Base-by-base conservation (phyloP, 2,888 invertebrate species). In the Cheiracanthium punctorium region DNA sequence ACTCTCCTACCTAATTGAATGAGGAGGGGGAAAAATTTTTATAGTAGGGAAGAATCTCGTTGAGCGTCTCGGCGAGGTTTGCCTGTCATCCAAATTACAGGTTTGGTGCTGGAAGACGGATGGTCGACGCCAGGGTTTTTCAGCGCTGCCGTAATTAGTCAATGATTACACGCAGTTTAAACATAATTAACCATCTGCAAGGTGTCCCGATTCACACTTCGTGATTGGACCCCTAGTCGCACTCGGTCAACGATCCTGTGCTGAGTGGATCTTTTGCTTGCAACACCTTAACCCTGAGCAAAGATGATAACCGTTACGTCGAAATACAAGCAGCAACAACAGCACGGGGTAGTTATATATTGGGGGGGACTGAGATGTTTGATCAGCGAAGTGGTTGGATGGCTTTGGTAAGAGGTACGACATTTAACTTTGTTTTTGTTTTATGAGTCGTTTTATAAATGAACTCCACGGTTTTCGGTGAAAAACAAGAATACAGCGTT, bases 141-240 rank as follows among this genome's bases (percentile, higher is more conserved):
- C 84, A 85, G 84, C 84, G 79, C 84, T 85, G 80, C 80, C 75
- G 86, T 80, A 86, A 86, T 86, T 80, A 86, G 86, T 80, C 86
- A 75, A 80, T 76, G 86, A 86, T 86, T 86, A 86, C 86, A 86
- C 80, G 80, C 86, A 86, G 80, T 86, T 86, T 86, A 86, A 86
- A 86, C 86, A 86, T 86, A 86, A 86, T 86, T 86, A 86, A 80
- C 80, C 86, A 75, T 69, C 76, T 86, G 52, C 75, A 74, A 85
- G 86, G 86, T 86, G 86, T 86, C 65, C 75, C 86, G 86, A 80
- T 86, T 86, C 86, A 80, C 86, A 86, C 86, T 86, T 86, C 79
- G 79, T 69, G 71, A 58, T 48, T 76, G 79, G 37, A 64, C 72
- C 71, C 37, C 71, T 80, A 58, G 28, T 69, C 52, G 52, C 20